Evolutionary conservation across 2,797 vertebrate genomes (phyloP).

Genomic region (Bufotes viridis): DNA sequence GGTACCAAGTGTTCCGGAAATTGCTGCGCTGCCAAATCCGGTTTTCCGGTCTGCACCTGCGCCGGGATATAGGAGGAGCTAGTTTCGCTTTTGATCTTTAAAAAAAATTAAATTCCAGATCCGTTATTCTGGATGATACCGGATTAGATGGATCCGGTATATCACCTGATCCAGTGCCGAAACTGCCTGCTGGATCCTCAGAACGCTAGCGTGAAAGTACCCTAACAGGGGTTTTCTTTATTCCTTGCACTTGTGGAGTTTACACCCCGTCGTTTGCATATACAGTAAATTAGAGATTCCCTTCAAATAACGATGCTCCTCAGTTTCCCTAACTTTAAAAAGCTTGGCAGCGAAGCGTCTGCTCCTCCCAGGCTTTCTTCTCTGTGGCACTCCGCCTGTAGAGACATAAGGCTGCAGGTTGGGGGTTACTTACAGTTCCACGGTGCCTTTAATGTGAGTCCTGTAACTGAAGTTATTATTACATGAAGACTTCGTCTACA

Average conservation of each 20-base stretch:
- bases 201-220: too few relatives aligned
- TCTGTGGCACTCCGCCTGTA: not conserved
- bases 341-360: not conserved
- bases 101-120: too few relatives aligned
- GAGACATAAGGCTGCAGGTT: conserved; percentile 8
- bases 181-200: too few relatives aligned
- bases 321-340: not conserved
- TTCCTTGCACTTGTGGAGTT: not conserved
- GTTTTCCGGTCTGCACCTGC: too few relatives aligned
- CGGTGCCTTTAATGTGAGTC: conserved; percentile 30
- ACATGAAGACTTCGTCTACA: conserved; percentile 22
- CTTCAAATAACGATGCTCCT: not conserved
- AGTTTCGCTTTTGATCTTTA: too few relatives aligned
- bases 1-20: too few relatives aligned
- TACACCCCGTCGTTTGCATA: not conserved
- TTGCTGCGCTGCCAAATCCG: too few relatives aligned
- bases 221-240: not conserved
- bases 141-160: too few relatives aligned
- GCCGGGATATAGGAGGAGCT: too few relatives aligned
- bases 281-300: not conserved
- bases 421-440: conserved; percentile 13
- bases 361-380: conserved; percentile 27
- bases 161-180: too few relatives aligned
- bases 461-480: conserved; percentile 28
- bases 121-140: too few relatives aligned